Evolutionary conservation across 2,797 vertebrate genomes (phyloP).

Genomic region (Acanthurus tractus): DNA sequence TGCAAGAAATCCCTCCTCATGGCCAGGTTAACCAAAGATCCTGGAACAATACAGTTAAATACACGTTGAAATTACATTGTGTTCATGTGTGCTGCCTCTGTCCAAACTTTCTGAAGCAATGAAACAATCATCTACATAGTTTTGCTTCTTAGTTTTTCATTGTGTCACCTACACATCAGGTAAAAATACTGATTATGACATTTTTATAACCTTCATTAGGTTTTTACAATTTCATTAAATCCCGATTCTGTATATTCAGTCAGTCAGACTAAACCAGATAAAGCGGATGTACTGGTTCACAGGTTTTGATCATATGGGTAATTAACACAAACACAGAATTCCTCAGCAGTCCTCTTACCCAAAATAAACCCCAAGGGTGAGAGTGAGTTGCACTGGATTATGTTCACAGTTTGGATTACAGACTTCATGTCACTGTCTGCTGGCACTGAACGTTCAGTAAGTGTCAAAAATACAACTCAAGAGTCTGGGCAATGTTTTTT

Average conservation of each 20-base stretch:
- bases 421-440: conserved; percentile 22
- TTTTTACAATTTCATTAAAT: background rate
- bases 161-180: background rate
- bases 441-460: conserved; percentile 17
- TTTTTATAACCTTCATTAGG: background rate
- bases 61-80: background rate
- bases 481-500: background rate
- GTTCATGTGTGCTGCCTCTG: background rate
- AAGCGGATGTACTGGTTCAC: conserved; percentile 32
- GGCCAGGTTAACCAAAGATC: conserved; percentile 15
- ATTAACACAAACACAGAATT: conserved; percentile 16
- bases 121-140: background rate
- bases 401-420: conserved; percentile 43
- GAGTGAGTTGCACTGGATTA: conserved; percentile 60
- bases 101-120: no score
- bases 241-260: background rate
- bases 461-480: background rate
- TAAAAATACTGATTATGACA: background rate
- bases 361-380: conserved; percentile 72
- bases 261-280: conserved; percentile 12
- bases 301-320: conserved; percentile 42
- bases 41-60: background rate
- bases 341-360: conserved; percentile 52
- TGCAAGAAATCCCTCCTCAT: background rate
- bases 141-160: background rate